Base-by-base conservation (phyloP, 2,797 vertebrate species). In the Oreochromis grahami region DNA sequence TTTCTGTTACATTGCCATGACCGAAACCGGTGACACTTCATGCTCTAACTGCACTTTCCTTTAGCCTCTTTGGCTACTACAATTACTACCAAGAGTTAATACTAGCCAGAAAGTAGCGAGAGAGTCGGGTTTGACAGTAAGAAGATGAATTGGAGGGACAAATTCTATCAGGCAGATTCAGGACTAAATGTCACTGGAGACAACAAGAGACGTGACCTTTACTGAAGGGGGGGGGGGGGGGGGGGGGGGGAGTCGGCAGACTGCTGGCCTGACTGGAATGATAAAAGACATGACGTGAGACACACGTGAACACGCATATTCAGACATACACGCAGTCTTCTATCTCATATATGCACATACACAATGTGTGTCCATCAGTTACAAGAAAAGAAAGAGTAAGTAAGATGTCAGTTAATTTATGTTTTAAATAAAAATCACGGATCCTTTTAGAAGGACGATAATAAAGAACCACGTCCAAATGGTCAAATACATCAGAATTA, bases 121-220 rank as follows among this genome's bases (percentile, higher is more conserved):
- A 53, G 41, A 82, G 84, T 79, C 63, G 29, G 70, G 5, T 83
- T 55, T 81, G 79, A 77, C 48, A 43, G 38, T 34, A 34, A 72
- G 19, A 26, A 48, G 76, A 86, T 81, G 84, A 88, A 89, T 53
- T 78, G 51, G 86, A 81, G 78, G 53, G 78, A 92, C 79, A 86
- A 83, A 90, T 82, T 83, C 70, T 82, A 84, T 86, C 80, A 80
- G 87, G 91, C 87, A 91, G 81, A 87, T 83, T 80, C 74, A 7
- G 77, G 82, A 83, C 90, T 89, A 94, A 93, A 95, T 93, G 93
- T 93, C 93, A 94, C n/a, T 19, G 51, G 76, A 88, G 86, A 93
- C 92, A 88, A 86, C 82, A 41, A 83, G 88, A 90, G 86, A 92
- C 3, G 78, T 92, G 92, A 94, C 94, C 93, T 94, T 95, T 93